phyloP scores from a whole-genome alignment of 1,140 invertebrate species.

The Gryon sp. region DNA sequence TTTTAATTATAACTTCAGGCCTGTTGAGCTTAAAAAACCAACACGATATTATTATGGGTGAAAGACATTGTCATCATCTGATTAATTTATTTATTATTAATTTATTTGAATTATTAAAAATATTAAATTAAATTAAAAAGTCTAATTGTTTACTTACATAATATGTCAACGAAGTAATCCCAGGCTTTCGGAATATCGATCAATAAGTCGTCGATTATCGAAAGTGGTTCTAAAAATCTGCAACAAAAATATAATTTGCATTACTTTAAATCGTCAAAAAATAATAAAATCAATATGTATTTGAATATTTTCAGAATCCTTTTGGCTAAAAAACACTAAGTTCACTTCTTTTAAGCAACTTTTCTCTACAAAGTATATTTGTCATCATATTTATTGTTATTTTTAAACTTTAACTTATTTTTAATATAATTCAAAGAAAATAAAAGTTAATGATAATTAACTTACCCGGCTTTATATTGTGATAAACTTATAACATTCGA shows the following conservation, averaged over 20 bases:
- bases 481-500: slow-evolving; percentile 52
- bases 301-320: slow-evolving; percentile 66
- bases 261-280: slow-evolving; percentile 17
- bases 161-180: slow-evolving; percentile 80
- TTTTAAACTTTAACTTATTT: too few species aligned
- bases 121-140: too few species aligned
- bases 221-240: slow-evolving; percentile 81
- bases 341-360: slow-evolving; percentile 44
- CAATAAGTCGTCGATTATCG: slow-evolving; percentile 82
- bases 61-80: slow-evolving; percentile 68
- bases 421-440: background rate
- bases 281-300: slow-evolving; percentile 6
- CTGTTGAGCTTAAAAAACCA: slow-evolving; percentile 77
- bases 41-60: slow-evolving; percentile 66
- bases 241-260: too few species aligned
- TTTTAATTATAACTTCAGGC: slow-evolving; percentile 64
- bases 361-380: slow-evolving; percentile 57
- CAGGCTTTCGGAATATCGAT: slow-evolving; percentile 89
- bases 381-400: slow-evolving; percentile 31
- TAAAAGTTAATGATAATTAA: slow-evolving; percentile 8
- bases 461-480: slow-evolving; percentile 67
- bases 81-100: background rate
- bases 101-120: too few species aligned
- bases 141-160: slow-evolving; percentile 15
- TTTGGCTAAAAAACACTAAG: slow-evolving; percentile 68